phyloP scores from a whole-genome alignment of 1,140 invertebrate species.

The Delia radicum region DNA sequence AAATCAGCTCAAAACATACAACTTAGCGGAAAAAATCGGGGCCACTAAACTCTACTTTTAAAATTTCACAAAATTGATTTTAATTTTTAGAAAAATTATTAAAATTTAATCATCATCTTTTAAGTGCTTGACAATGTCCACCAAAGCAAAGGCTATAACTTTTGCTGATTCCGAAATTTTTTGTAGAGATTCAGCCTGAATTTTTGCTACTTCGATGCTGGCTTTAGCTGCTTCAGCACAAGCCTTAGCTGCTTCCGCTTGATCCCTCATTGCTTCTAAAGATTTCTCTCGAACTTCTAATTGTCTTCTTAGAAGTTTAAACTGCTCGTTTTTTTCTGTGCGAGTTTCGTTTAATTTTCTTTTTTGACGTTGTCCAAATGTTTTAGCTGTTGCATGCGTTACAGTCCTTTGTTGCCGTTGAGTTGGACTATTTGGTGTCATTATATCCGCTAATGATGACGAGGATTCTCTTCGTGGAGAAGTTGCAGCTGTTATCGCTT shows the following conservation, averaged over 20 bases:
- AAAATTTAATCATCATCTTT: background rate
- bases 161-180: background rate
- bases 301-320: background rate
- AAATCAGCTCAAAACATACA: too few relatives aligned
- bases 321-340: background rate
- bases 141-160: background rate
- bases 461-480: too few relatives aligned
- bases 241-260: background rate
- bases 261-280: background rate
- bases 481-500: too few relatives aligned
- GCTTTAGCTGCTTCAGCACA: background rate
- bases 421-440: background rate
- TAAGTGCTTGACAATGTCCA: background rate
- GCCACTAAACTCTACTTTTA: too few relatives aligned
- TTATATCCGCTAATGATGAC: background rate
- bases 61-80: too few relatives aligned
- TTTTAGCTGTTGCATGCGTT: background rate
- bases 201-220: too few relatives aligned
- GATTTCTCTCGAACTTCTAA: background rate
- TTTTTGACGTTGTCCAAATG: background rate
- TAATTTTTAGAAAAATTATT: too few relatives aligned
- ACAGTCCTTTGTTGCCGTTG: background rate
- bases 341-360: background rate
- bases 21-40: too few relatives aligned
- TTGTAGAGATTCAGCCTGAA: background rate